phyloP scores from a whole-genome alignment of 2,113 vertebrate genomes.

The Pithys albifrons region DNA sequence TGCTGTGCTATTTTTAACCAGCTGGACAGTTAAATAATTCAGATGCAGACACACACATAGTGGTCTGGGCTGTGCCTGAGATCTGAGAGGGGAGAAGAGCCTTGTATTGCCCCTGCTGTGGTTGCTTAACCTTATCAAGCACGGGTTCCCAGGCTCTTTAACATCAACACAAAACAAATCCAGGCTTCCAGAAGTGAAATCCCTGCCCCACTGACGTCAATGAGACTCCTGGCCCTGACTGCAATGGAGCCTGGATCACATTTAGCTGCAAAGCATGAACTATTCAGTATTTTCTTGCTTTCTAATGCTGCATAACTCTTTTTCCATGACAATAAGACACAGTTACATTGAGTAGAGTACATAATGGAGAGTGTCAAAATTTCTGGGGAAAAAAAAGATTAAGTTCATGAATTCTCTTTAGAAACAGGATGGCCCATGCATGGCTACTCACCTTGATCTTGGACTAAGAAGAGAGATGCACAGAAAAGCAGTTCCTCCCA shows the following conservation, averaged over 20 bases:
- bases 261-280: not conserved
- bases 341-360: not conserved
- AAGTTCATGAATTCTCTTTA: not conserved
- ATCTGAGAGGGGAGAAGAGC: not conserved
- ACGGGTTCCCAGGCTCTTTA: not conserved
- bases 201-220: not conserved
- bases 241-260: not conserved
- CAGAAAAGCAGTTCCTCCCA: not conserved
- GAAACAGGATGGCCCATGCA: not conserved
- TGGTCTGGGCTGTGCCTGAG: slow-evolving; percentile 2
- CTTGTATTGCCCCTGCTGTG: not conserved
- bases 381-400: not conserved
- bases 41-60: not conserved
- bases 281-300: not conserved
- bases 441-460: not conserved
- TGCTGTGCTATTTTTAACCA: slow-evolving; percentile 62
- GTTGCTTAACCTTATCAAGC: slow-evolving; percentile 2
- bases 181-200: not conserved
- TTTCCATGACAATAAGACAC: not conserved
- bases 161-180: not conserved
- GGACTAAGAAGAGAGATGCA: not conserved
- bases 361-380: not conserved
- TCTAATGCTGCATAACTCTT: not conserved
- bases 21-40: slow-evolving; percentile 55
- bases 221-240: not conserved